phyloP scores from a whole-genome alignment of 2,113 vertebrate species.

The Ophthalmolycus amberensis region DNA sequence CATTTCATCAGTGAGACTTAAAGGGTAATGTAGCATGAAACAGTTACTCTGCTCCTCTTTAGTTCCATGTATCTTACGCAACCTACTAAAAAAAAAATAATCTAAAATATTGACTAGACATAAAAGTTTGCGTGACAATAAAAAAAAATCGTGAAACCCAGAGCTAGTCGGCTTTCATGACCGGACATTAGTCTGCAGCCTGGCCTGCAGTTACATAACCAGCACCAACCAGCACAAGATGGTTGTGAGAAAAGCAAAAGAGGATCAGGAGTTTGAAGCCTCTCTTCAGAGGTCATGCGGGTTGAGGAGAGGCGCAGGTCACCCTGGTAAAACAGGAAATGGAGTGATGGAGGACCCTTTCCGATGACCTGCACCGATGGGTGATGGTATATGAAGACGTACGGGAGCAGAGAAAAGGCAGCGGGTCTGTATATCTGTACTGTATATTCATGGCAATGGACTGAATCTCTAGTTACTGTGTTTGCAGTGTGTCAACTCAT shows the following conservation, averaged over 20 bases:
- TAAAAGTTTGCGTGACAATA: background rate
- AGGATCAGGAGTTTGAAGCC: background rate
- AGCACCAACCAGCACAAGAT: constrained; percentile 1
- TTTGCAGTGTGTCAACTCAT: background rate
- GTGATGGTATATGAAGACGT: background rate
- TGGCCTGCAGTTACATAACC: constrained; percentile 6
- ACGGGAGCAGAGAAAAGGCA: background rate
- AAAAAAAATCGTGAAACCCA: background rate
- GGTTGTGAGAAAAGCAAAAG: background rate
- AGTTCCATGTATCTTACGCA: background rate
- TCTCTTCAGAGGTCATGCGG: constrained; percentile 13
- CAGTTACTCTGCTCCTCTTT: background rate
- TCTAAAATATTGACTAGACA: background rate
- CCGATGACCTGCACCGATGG: constrained; percentile 6
- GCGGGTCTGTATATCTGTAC: background rate
- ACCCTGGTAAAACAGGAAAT: background rate
- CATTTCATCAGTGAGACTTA: background rate
- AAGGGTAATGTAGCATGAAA: too few species aligned
- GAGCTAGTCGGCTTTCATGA: background rate
- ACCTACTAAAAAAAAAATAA: background rate
- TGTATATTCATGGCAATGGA: background rate
- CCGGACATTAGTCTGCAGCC: background rate
- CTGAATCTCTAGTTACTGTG: background rate
- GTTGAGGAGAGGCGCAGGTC: background rate
- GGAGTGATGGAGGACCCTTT: background rate